Base-by-base conservation (phyloP, 2,113 vertebrate species). In the Silurus asotus region DNA sequence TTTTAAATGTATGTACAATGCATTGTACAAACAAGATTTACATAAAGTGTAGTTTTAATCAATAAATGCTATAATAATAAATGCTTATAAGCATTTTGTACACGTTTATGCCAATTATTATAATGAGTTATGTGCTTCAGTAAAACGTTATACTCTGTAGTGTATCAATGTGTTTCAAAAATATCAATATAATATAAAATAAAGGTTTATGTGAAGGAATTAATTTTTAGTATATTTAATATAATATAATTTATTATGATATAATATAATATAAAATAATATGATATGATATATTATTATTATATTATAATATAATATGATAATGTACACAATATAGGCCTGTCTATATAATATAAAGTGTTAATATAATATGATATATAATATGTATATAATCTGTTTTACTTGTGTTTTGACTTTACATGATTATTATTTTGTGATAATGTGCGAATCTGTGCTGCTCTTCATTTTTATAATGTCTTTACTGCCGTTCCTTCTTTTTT, bases 401-500 rank as follows among this genome's bases (percentile, higher is more conserved):
- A 74, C 45, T 51, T 51, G 37, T 14, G 0, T 37, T 61, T 61
- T 51, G 37, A 20, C 3, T 37, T 61, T 61, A 4, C 4, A 15
- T 61, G 65, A 28, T 69, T 37, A 69, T 69, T 69, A 25, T 69
- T 19, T 61, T 17, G 17, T n/a, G 23, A 20, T 64, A 64, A 64
- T 65, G 5, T 65, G 64, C 28, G 10, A 11, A 65, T 65, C 28
- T 28, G 14, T 45, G 67, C 15, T 45, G 67, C 17, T 74, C 28
- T 69, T 72, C 20, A 49, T 76, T 11, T 82, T 28, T 87, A 10
- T 86, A 55, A 55, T 53, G 17, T 86, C 56, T 84, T 86, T 62
- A 9, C 23, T 61, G 56, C 28, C 15, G 8, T 58, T 58, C 55
- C 6, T 58, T 55, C 55, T 58, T 91, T 80, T 80, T 90, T 92